Conservation (phyloP, 2,888 invertebrate species). For the Hypselothyrea guttata region DNA sequence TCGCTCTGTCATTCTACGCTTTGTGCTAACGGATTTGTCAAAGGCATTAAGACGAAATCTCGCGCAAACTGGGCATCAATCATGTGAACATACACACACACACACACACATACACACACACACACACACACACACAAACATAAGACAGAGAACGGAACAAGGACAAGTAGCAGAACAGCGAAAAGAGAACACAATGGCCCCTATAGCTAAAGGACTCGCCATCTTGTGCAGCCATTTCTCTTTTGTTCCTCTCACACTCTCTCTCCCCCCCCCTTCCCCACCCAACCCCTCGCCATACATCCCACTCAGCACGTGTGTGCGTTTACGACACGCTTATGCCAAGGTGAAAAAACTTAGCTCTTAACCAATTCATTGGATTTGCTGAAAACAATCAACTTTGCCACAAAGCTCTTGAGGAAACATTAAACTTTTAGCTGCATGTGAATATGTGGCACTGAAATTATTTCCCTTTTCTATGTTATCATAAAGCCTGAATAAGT, state of each 20-base stretch:
- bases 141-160: constrained; percentile 12
- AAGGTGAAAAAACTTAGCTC: constrained; percentile 42
- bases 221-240: constrained; percentile 34
- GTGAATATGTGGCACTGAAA: background rate
- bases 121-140: constrained; percentile 3
- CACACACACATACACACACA: constrained; percentile 18
- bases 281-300: background rate
- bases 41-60: constrained; percentile 76
- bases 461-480: no score
- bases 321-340: constrained; percentile 25
- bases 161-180: constrained; percentile 8
- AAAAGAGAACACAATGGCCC: constrained; percentile 27
- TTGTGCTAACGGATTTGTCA: constrained; percentile 75
- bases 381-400: constrained; percentile 46
- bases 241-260: background rate
- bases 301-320: background rate
- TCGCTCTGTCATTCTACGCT: constrained; percentile 58
- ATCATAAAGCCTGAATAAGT: no score
- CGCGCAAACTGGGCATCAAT: constrained; percentile 76
- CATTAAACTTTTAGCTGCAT: constrained; percentile 19
- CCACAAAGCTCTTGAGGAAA: constrained; percentile 27
- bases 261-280: background rate
- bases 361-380: constrained; percentile 37
- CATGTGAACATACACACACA: constrained; percentile 52
- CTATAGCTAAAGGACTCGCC: constrained; percentile 39